These are phyloP conservation scores for Saccostrea cuccullata DNA, from an alignment of 1,140 invertebrate genomes.

Conservation along the genomic window DNA sequence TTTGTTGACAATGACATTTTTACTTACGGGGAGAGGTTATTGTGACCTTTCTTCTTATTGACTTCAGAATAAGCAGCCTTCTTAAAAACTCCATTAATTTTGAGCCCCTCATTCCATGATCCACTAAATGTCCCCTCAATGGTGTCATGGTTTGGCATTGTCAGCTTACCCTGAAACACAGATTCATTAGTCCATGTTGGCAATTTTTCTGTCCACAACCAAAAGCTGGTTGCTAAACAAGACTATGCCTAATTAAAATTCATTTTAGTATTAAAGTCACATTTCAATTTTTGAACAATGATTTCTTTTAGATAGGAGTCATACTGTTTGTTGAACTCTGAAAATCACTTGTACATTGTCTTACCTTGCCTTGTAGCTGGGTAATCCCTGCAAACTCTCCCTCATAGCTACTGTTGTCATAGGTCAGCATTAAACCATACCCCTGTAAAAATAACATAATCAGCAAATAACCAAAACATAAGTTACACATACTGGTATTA, in stretches of 20 bases:
- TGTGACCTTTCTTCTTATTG: not conserved
- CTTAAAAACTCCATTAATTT: constrained; percentile 86
- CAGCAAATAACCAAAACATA: no score
- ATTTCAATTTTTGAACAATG: no score
- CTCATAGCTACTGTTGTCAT: constrained; percentile 92
- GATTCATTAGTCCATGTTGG: not conserved
- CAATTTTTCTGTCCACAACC: no score
- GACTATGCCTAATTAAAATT: no score
- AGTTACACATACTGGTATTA: no score
- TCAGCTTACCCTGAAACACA: constrained; percentile 83
- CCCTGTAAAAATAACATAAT: constrained; percentile 81
- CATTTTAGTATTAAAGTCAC: no score
- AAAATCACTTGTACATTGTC: not conserved
- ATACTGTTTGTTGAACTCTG: no score
- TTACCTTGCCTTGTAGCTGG: constrained; percentile 86
- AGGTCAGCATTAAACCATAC: constrained; percentile 90
- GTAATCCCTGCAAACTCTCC: constrained; percentile 89
- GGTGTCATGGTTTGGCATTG: constrained; percentile 86
- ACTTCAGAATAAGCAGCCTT: constrained; percentile 50
- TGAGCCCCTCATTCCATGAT: constrained; percentile 89
- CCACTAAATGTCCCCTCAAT: constrained; percentile 87
- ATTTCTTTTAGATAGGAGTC: no score
- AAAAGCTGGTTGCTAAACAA: no score
- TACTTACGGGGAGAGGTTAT: not conserved
- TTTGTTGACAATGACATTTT: not conserved